Base-by-base conservation (phyloP, 2,888 invertebrate species). In the Phalera bucephala region DNA sequence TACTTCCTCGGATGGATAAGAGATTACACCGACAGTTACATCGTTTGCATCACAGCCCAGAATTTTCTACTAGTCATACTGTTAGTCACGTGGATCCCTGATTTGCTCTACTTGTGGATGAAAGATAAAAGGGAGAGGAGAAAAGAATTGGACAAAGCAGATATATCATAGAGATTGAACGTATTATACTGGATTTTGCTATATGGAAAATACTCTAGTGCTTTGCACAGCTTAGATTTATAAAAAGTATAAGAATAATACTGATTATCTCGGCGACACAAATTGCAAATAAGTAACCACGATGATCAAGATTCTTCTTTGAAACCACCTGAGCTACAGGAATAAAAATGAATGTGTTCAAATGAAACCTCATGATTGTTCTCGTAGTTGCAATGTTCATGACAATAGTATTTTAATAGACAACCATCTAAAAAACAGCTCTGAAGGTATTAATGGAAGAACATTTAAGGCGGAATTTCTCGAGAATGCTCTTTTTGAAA, bases 1-100 rank as follows among this genome's bases (percentile, higher is more conserved):
- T 93, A 93, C 49, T 76, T 91, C 79, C 64, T 87, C 60, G 93
- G 94, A 11, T 93, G 92, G 91, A 82, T 94, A 32, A 91, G 94
- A 54, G 95, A 95, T 61, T 91, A 85, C 35, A 92, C 92, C 0
- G 83, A 77, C 9, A 94, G 93, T 48, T 94, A 93, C 60, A 65
- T 91, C 1, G 61, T 91, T 0, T 93, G 93, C 40, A 91, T 94
- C 45, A 92, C 94, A 41, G 91, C 92, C 0, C 92, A 94, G 61
- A 92, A 92, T 63, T 48, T 84, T 0, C 65, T 93, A 0, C 55
- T 93, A 2, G 65, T 92, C 0, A 30, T 91, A 11, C 85, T 93
- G 1, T 72, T 92, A 17, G 50, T 84, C 0, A 78, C 91, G 22
- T 94, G 94, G 94, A 67, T 90, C 3, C 89, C 92, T 10, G 94